phyloP scores from a whole-genome alignment of 2,888 invertebrate genomes.

The Apodemia hepburni region DNA sequence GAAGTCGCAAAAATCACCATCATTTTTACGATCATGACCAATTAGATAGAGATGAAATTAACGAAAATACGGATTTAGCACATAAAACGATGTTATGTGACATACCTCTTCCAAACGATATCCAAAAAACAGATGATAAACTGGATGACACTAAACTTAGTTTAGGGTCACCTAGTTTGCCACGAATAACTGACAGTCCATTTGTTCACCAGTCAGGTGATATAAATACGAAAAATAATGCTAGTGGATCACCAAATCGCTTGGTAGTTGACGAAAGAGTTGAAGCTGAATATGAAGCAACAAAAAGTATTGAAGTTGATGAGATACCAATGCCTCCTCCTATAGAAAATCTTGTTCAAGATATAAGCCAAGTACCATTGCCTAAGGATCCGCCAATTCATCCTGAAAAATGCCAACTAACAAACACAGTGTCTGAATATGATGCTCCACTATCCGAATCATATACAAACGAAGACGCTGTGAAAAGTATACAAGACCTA shows the following conservation, averaged over 20 bases:
- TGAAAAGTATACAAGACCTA: conserved; percentile 87
- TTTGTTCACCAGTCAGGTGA: conserved; percentile 41
- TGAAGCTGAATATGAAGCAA: conserved; percentile 44
- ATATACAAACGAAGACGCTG: conserved; percentile 85
- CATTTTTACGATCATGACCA: conserved; percentile 82
- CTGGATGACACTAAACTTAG: conserved; percentile 53
- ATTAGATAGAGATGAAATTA: conserved; percentile 41
- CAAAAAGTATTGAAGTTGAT: conserved; percentile 54
- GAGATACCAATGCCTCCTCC: conserved; percentile 68
- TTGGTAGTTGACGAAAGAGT: conserved; percentile 40
- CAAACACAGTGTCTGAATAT: conserved; percentile 42
- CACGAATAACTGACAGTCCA: conserved; percentile 83
- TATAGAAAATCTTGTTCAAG: conserved; percentile 55
- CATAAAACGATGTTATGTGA: conserved; percentile 56
- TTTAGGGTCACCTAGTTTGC: conserved; percentile 81
- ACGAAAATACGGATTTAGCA: conserved; percentile 42
- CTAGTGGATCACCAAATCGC: conserved; percentile 33
- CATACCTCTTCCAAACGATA: conserved; percentile 62
- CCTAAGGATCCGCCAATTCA: conserved; percentile 52
- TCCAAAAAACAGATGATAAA: conserved; percentile 46
- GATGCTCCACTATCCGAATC: conserved; percentile 46
- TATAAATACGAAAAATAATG: conserved; percentile 35
- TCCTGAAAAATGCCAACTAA: conserved; percentile 29
- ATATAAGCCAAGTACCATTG: conserved; percentile 70
- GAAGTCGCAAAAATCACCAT: conserved; percentile 83